phyloP scores from a whole-genome alignment of 2,888 invertebrate species.

The Euphydryas editha region DNA sequence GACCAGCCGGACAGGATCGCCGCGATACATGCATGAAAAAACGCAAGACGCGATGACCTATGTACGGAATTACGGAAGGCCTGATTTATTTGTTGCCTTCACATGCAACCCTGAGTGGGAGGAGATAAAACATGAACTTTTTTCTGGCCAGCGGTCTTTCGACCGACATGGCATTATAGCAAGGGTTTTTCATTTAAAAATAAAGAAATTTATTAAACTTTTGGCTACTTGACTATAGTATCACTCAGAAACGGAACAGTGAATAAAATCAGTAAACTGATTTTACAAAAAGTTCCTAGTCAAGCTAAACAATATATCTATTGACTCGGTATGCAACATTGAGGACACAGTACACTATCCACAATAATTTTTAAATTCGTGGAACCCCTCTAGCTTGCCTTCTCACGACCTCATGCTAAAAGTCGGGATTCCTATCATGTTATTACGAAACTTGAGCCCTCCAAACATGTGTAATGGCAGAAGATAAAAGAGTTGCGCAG shows the following conservation, averaged over 20 bases:
- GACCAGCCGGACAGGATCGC: conserved; percentile 1
- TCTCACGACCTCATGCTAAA: too few relatives aligned
- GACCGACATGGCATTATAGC: conserved; percentile 4
- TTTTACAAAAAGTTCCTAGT: too few relatives aligned
- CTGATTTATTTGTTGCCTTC: background rate
- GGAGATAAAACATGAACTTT: conserved; percentile 8
- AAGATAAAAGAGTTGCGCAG: conserved; percentile 43
- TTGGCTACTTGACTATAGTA: background rate
- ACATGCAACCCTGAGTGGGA: background rate
- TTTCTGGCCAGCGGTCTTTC: background rate
- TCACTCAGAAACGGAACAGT: too few relatives aligned
- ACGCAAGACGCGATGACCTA: conserved; percentile 6
- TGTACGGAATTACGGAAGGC: conserved; percentile 4
- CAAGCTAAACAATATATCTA: too few relatives aligned
- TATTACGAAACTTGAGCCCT: too few relatives aligned
- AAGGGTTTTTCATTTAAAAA: conserved; percentile 12
- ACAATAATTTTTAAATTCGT: too few relatives aligned
- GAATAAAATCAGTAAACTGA: too few relatives aligned
- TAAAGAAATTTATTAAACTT: conserved; percentile 9
- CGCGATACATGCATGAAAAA: background rate
- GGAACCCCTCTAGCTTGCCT: too few relatives aligned
- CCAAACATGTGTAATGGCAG: conserved; percentile 36
- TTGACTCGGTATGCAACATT: too few relatives aligned
- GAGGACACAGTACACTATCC: too few relatives aligned
- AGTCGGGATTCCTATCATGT: too few relatives aligned